Percentiles rank a stretch among this genome's conserved stretches.
Conservation (phyloP, 92 coral and sea anemone species). For the Epizoanthus stellaris region DNA sequence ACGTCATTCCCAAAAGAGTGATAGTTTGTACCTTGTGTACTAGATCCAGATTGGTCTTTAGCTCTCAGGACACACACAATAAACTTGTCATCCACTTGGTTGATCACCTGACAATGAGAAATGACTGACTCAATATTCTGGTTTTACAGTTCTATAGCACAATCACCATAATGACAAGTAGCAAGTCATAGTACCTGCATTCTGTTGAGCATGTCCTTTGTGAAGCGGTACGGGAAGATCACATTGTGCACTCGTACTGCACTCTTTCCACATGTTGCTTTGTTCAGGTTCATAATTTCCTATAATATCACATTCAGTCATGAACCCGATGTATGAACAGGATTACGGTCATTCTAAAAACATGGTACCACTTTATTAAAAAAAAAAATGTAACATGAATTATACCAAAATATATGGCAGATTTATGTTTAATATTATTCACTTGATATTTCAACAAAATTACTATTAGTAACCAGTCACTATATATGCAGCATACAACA, state of each 20-base stretch:
- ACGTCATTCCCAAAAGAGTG: too few relatives aligned
- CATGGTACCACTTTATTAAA: too few relatives aligned
- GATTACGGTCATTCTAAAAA: too few relatives aligned
- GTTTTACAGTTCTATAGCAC: too few relatives aligned
- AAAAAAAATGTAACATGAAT: too few relatives aligned
- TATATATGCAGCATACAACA: too few relatives aligned
- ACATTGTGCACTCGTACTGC: conserved; percentile 64
- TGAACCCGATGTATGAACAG: too few relatives aligned
- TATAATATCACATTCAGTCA: conserved; percentile 9
- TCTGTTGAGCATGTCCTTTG: conserved; percentile 72
- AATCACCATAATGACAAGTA: too few relatives aligned
- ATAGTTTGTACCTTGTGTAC: not conserved
- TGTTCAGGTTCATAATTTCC: conserved; percentile 69
- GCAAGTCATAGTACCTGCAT: conserved; percentile 50
- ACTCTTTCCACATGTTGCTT: conserved; percentile 53
- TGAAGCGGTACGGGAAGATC: conserved; percentile 81
- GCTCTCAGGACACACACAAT: conserved; percentile 73
- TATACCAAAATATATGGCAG: too few relatives aligned
- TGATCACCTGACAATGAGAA: conserved; percentile 59
- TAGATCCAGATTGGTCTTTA: not conserved
- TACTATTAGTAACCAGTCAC: too few relatives aligned
- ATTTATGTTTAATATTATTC: too few relatives aligned
- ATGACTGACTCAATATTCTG: not conserved
- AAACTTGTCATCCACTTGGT: conserved; percentile 93
- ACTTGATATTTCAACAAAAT: too few relatives aligned